These are phyloP conservation scores for Myanophis thanlyinensis DNA, from an alignment of 2,113 vertebrate species.

Conservation along the genomic window DNA sequence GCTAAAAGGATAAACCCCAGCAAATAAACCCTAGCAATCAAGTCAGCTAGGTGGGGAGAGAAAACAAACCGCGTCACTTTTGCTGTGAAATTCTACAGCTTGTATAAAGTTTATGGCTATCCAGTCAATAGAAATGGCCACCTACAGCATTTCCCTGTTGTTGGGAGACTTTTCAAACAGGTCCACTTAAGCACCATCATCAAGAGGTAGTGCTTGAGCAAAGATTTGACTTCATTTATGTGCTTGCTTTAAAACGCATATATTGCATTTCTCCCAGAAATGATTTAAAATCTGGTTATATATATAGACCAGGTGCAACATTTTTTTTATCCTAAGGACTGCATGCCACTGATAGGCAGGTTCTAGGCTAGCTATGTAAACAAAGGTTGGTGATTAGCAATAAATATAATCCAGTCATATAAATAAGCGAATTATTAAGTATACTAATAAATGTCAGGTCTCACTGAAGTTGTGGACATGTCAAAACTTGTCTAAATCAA, in stretches of 20 bases:
- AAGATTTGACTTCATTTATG: background rate
- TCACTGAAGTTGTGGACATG: background rate
- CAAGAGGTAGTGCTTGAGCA: background rate
- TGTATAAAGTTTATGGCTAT: conserved; percentile 32
- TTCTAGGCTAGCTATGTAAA: background rate
- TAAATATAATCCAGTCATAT: background rate
- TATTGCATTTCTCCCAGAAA: background rate
- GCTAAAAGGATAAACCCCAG: conserved; percentile 43
- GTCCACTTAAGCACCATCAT: background rate
- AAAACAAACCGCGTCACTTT: conserved; percentile 26
- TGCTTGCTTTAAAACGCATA: background rate
- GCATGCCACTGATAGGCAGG: background rate
- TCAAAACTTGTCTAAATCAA: background rate
- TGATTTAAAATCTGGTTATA: background rate
- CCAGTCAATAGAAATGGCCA: conserved; percentile 32
- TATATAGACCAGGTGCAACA: background rate
- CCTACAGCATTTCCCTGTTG: background rate
- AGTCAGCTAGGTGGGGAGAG: background rate
- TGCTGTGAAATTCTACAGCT: conserved; percentile 23
- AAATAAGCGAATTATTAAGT: background rate
- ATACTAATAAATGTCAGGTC: background rate
- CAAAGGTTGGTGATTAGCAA: background rate
- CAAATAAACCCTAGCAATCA: conserved; percentile 3
- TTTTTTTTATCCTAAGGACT: background rate
- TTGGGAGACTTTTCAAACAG: background rate